These are phyloP conservation scores for Ictalurus punctatus DNA, from an alignment of 2,113 vertebrate species.

Conservation along the genomic window DNA sequence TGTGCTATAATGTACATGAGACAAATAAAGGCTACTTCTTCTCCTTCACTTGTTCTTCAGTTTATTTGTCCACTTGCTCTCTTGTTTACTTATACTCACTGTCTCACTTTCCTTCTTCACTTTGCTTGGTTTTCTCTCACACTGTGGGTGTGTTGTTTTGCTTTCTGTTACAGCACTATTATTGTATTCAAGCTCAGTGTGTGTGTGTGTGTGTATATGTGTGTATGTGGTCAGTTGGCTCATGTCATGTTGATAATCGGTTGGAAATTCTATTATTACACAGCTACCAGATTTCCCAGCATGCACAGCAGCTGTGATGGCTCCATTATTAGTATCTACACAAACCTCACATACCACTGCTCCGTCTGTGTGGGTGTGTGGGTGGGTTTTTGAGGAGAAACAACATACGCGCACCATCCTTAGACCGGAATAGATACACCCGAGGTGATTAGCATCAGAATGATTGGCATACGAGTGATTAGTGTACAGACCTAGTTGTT, in stretches of 20 bases:
- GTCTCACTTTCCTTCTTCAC: not conserved
- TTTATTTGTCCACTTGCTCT: not conserved
- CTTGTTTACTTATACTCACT: not conserved
- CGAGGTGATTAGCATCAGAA: not conserved
- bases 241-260: not conserved
- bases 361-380: not conserved
- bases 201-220: not conserved
- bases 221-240: slow-evolving; percentile 3
- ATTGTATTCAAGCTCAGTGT: not conserved
- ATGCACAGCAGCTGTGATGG: not conserved
- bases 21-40: too few relatives aligned
- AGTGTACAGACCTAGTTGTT: not conserved
- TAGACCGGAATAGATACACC: not conserved
- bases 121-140: not conserved
- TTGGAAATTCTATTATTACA: slow-evolving; percentile 16
- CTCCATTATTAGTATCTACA: slow-evolving; percentile 13
- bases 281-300: slow-evolving; percentile 2
- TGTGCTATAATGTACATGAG: too few relatives aligned
- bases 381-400: not conserved
- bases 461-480: slow-evolving; percentile 2
- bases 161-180: not conserved
- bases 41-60: not conserved
- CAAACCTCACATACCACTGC: not conserved
- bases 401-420: not conserved
- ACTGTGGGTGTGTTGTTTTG: not conserved